phyloP scores from a whole-genome alignment of 1,140 invertebrate species.

The Coptotermes formosanus region DNA sequence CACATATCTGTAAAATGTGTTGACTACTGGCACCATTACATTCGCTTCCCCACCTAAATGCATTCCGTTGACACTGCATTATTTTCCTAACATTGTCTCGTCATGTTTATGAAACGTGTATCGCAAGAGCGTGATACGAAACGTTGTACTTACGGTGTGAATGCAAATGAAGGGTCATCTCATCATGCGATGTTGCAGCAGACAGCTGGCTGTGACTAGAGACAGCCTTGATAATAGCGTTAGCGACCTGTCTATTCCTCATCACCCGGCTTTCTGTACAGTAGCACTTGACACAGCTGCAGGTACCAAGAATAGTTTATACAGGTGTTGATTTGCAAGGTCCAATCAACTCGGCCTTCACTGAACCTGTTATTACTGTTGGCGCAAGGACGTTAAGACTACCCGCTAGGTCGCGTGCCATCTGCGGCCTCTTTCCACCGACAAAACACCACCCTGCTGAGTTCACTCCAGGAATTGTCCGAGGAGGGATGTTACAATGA shows the following conservation, averaged over 20 bases:
- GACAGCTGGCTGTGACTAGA: background rate
- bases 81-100: too few species aligned
- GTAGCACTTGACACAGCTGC: background rate
- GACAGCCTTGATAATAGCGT: background rate
- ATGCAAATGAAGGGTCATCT: too few species aligned
- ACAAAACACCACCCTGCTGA: background rate
- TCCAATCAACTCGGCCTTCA: background rate
- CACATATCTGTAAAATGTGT: too few species aligned
- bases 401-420: background rate
- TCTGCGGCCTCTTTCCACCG: background rate
- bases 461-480: background rate
- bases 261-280: background rate
- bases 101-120: too few species aligned
- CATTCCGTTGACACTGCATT: too few species aligned
- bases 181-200: too few species aligned
- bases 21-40: too few species aligned
- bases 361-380: background rate
- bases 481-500: background rate
- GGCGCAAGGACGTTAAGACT: background rate
- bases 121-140: too few species aligned
- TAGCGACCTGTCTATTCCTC: background rate
- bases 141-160: too few species aligned
- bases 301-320: background rate
- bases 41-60: too few species aligned
- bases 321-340: conserved; percentile 5